A percentile compares a stretch with the other conserved stretches of the same genome.
Evolutionary conservation across 1,140 invertebrate genomes (phyloP).

Genomic region (Akabosia matsudoensis): DNA sequence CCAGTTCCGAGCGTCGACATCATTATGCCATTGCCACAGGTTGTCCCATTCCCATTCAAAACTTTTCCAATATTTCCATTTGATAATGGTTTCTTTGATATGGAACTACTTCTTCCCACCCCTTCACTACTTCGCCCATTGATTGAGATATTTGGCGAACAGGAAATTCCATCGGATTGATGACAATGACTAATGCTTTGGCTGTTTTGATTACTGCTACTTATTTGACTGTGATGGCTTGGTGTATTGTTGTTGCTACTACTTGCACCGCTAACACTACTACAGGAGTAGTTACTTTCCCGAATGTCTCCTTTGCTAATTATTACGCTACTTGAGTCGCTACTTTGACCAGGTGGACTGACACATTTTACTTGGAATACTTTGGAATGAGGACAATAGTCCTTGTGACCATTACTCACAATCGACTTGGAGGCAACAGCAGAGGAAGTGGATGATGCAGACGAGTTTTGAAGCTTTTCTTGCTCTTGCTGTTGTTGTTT

Average conservation of each 20-base stretch:
- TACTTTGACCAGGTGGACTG: slow-evolving; percentile 32
- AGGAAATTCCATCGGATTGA: slow-evolving; percentile 21
- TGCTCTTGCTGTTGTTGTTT: slow-evolving; percentile 21
- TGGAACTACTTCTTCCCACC: background rate
- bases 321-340: slow-evolving; percentile 23
- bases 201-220: slow-evolving; percentile 3
- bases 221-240: slow-evolving; percentile 18
- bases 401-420: slow-evolving; percentile 13
- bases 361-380: slow-evolving; percentile 33
- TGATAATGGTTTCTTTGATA: background rate
- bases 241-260: slow-evolving; percentile 29
- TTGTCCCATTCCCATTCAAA: background rate
- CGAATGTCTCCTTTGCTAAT: slow-evolving; percentile 13
- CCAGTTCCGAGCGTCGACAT: background rate
- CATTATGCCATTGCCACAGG: background rate
- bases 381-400: slow-evolving; percentile 27
- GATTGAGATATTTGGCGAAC: background rate
- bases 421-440: background rate
- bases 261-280: slow-evolving; percentile 16
- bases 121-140: background rate
- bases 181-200: background rate
- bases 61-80: background rate
- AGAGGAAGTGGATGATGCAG: background rate
- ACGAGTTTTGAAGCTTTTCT: background rate
- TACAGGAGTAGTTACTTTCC: slow-evolving; percentile 26